Evolutionary conservation across 1,140 invertebrate genomes (phyloP).

Genomic region (Lordiphosa clarofinis): DNA sequence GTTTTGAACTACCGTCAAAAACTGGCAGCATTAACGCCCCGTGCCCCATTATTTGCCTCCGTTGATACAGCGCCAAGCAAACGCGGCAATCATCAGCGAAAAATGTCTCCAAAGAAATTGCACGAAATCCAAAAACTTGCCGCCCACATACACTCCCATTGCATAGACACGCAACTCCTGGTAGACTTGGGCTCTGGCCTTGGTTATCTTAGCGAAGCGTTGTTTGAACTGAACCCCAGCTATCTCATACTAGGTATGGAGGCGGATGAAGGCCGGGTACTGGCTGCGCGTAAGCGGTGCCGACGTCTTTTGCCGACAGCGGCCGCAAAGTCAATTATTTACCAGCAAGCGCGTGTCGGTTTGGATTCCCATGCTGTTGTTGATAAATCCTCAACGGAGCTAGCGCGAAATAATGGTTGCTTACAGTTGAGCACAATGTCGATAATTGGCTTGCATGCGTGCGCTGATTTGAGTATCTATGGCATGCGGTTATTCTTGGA

Average conservation of each 20-base stretch:
- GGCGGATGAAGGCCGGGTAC: conserved; percentile 83
- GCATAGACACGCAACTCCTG: conserved; percentile 81
- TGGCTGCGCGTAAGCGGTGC: conserved; percentile 84
- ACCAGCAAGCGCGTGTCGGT: conserved; percentile 82
- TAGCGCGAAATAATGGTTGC: conserved; percentile 43
- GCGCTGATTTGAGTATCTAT: conserved; percentile 89
- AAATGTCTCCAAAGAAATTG: conserved; percentile 84
- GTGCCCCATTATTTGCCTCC: conserved; percentile 30
- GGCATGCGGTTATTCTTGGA: conserved; percentile 86
- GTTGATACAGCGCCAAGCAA: not conserved
- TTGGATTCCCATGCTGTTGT: conserved; percentile 80
- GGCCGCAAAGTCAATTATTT: conserved; percentile 81
- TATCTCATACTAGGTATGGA: conserved; percentile 88
- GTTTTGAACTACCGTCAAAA: conserved; percentile 34
- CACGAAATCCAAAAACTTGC: conserved; percentile 86
- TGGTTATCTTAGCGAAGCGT: conserved; percentile 88
- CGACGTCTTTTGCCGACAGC: conserved; percentile 80
- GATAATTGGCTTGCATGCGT: conserved; percentile 89
- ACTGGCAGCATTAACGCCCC: conserved; percentile 35
- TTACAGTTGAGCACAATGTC: conserved; percentile 1
- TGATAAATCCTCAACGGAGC: conserved; percentile 70
- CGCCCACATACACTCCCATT: conserved; percentile 82
- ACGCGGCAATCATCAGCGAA: conserved; percentile 80
- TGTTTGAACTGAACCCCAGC: conserved; percentile 82
- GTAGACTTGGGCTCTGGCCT: conserved; percentile 91